A percentile compares a stretch with the other conserved stretches of the same genome.
These are phyloP conservation scores for Escarpia spicata DNA, from an alignment of 2,888 invertebrate species.

Conservation along the genomic window DNA sequence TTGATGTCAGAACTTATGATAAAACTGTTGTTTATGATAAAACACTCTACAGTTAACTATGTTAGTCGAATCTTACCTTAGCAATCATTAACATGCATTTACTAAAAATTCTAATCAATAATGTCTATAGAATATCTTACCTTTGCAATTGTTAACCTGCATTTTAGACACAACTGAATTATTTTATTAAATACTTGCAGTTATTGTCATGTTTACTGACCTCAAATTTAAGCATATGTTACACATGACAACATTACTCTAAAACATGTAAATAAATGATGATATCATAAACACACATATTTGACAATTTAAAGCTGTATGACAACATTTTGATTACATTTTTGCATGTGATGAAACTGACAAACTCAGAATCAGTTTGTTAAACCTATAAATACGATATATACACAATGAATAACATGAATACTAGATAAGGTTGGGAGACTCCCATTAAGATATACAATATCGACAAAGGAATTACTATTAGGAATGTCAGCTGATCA, in stretches of 20 bases:
- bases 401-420: too few relatives aligned
- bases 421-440: too few relatives aligned
- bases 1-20: too few relatives aligned
- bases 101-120: too few relatives aligned
- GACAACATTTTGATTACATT: neutral
- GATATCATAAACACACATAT: neutral
- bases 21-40: too few relatives aligned
- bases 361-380: too few relatives aligned
- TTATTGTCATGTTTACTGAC: neutral
- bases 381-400: too few relatives aligned
- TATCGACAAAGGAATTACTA: neutral
- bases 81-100: too few relatives aligned
- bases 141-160: too few relatives aligned
- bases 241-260: neutral
- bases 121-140: too few relatives aligned
- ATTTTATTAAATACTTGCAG: neutral
- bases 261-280: neutral
- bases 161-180: neutral
- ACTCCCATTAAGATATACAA: too few relatives aligned
- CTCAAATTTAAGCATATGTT: neutral
- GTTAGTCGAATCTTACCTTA: too few relatives aligned
- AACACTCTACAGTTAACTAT: neutral
- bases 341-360: neutral
- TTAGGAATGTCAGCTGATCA: neutral
- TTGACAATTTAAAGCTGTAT: neutral